A percentile compares a stretch with the other conserved stretches of the same genome.
These are phyloP conservation scores for Drosophila infuscata DNA, from an alignment of 2,888 invertebrate genomes.

Conservation along the genomic window DNA sequence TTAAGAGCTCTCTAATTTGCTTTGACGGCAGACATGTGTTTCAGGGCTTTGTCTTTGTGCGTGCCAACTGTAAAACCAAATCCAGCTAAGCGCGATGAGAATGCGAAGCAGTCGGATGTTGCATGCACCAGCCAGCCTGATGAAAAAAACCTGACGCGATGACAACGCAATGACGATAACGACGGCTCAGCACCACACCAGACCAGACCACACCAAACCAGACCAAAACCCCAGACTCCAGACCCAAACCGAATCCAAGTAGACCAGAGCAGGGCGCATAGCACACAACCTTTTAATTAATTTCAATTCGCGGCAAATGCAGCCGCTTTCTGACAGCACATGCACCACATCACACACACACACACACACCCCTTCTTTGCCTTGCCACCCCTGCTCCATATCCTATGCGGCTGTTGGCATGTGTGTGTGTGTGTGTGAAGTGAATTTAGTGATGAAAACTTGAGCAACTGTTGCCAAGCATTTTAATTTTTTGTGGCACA, in stretches of 20 bases:
- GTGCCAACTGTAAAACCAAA: conserved; percentile 70
- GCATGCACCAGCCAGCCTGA: conserved; percentile 16
- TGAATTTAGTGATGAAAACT: conserved; percentile 42
- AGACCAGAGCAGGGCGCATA: not conserved
- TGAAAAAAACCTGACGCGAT: conserved; percentile 16
- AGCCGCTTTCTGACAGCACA: conserved; percentile 42
- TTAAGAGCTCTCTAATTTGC: conserved; percentile 71
- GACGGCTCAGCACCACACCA: conserved; percentile 7
- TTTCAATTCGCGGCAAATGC: conserved; percentile 63
- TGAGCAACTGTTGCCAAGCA: conserved; percentile 51
- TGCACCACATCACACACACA: conserved; percentile 16
- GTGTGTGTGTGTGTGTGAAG: not conserved
- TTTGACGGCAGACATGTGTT: conserved; percentile 77
- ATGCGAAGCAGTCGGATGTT: conserved; percentile 36
- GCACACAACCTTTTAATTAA: conserved; percentile 72
- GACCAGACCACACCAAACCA: not conserved
- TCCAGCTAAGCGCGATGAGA: conserved; percentile 60
- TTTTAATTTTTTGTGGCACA: conserved; percentile 49
- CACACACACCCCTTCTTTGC: not conserved
- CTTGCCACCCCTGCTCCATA: not conserved
- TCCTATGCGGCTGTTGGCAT: conserved; percentile 6
- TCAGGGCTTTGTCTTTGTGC: conserved; percentile 75
- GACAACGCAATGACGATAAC: conserved; percentile 26
- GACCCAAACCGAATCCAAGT: not conserved
- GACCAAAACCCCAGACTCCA: not conserved